Evolutionary conservation across 1,140 invertebrate species (phyloP).

Genomic region (Diabrotica undecimpunctata): DNA sequence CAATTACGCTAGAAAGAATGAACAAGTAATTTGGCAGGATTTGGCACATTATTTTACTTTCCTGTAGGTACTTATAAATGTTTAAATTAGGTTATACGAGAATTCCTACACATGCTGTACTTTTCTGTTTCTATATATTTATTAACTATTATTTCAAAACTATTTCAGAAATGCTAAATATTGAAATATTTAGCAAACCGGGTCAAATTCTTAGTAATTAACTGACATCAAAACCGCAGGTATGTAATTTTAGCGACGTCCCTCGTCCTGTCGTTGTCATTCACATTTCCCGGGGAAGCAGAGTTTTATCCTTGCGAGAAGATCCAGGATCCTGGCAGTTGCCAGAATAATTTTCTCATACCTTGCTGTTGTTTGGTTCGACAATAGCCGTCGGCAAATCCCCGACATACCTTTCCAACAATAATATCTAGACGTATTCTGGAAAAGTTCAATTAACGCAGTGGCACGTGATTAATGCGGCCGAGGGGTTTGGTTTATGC

Average conservation of each 20-base stretch:
- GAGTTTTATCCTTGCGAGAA: background rate
- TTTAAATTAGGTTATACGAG: too few species aligned
- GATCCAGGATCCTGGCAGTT: background rate
- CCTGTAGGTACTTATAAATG: too few species aligned
- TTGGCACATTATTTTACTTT: too few species aligned
- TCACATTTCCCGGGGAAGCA: background rate
- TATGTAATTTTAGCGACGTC: background rate
- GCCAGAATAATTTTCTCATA: constrained; percentile 1
- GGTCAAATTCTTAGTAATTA: background rate
- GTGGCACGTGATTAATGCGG: too few species aligned
- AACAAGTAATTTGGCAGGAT: too few species aligned
- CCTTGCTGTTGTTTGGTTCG: background rate
- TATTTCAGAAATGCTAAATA: too few species aligned
- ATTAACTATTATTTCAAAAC: too few species aligned
- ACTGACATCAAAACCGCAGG: background rate
- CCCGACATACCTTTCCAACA: background rate
- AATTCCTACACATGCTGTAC: too few species aligned
- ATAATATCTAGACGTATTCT: background rate
- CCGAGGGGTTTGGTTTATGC: too few species aligned
- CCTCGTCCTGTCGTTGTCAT: background rate
- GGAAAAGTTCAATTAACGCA: too few species aligned
- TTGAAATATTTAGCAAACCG: background rate
- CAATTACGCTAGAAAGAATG: too few species aligned
- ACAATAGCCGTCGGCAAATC: background rate
- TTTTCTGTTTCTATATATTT: too few species aligned